phyloP scores from a whole-genome alignment of 2,797 vertebrate genomes.

The Neoniphon sammara region DNA sequence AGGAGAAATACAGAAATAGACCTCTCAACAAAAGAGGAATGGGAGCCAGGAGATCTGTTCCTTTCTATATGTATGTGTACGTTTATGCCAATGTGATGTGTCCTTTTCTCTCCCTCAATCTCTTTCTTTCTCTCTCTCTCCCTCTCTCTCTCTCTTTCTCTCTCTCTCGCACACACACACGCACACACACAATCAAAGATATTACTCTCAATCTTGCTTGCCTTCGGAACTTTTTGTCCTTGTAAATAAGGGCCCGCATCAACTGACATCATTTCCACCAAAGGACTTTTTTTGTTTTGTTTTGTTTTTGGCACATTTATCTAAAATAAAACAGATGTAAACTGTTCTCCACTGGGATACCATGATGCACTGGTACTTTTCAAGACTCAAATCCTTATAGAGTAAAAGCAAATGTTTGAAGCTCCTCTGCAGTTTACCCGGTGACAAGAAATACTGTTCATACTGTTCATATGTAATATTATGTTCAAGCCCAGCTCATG shows the following conservation, averaged over 20 bases:
- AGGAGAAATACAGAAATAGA: neutral
- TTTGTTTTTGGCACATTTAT: neutral
- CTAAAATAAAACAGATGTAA: neutral
- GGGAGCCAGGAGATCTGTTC: neutral
- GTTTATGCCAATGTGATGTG: slow-evolving; percentile 14
- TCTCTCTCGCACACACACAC: neutral
- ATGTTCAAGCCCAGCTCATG: neutral
- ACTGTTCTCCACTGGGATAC: neutral
- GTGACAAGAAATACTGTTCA: neutral
- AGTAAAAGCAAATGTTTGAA: neutral
- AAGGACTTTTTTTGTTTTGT: neutral
- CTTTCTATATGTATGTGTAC: slow-evolving; percentile 3
- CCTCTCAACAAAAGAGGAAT: neutral
- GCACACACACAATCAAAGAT: neutral
- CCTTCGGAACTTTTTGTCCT: neutral
- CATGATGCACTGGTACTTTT: too few relatives aligned
- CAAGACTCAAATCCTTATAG: neutral
- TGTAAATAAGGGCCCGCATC: too few relatives aligned
- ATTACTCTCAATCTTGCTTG: neutral
- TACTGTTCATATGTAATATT: slow-evolving; percentile 4
- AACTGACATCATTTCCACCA: neutral
- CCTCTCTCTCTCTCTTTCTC: neutral
- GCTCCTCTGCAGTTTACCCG: neutral
- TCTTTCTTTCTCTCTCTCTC: neutral
- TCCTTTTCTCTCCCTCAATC: neutral